Percentiles rank a stretch among this genome's conserved stretches.
Conservation (phyloP, 2,888 invertebrate species). For the Embidobia sp. region DNA sequence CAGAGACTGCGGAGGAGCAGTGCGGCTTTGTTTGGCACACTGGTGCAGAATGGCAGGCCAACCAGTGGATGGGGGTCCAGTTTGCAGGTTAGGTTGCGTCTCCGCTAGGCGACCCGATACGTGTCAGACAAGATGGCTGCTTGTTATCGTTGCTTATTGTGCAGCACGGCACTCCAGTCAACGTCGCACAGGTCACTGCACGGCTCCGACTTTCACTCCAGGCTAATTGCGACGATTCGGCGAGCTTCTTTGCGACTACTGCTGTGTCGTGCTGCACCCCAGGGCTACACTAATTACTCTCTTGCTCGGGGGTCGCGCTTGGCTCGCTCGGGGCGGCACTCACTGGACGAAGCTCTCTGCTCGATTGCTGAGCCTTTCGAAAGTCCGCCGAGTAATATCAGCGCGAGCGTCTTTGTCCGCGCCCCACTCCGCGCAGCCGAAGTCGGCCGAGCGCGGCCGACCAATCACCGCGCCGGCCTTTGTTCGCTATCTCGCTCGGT, state of each 20-base stretch:
- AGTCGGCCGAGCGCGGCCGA: neutral
- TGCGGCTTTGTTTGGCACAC: no score
- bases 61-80: no score
- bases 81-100: no score
- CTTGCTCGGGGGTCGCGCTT: neutral
- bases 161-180: neutral
- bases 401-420: conserved; percentile 5
- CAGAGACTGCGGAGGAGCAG: no score
- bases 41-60: no score
- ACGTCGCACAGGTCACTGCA: neutral
- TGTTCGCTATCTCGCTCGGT: no score
- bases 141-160: neutral
- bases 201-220: neutral
- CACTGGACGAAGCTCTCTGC: neutral
- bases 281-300: no score
- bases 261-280: no score
- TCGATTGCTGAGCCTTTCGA: neutral
- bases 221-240: neutral
- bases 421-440: conserved; percentile 1
- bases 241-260: no score
- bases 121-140: neutral
- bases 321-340: neutral
- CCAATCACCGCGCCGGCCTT: conserved; percentile 14
- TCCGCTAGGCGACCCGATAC: no score
- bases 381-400: conserved; percentile 1